Conservation (phyloP, 2,113 vertebrate species). For the Rhinichthys klamathensis region DNA sequence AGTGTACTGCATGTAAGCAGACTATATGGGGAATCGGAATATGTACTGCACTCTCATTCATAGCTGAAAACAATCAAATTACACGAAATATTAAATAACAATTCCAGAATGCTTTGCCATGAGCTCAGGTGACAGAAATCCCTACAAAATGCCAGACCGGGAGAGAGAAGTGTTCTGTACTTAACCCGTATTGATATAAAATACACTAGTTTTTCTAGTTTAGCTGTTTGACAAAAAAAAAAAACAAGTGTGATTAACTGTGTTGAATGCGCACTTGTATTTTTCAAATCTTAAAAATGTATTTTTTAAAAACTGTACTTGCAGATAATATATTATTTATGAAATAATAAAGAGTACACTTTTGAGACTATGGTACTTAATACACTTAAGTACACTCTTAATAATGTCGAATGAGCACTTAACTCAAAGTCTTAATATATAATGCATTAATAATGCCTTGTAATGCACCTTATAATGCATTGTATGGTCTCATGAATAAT, state of each 20-base stretch:
- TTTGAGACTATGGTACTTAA: no score
- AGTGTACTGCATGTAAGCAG: not conserved
- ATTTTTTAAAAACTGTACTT: no score
- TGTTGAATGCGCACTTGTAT: not conserved
- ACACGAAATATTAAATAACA: not conserved
- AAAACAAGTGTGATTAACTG: not conserved
- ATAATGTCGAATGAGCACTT: no score
- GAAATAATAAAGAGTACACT: no score
- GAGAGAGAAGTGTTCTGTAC: not conserved
- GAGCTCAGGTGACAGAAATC: not conserved
- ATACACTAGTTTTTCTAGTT: not conserved
- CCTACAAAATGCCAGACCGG: not conserved
- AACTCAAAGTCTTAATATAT: no score
- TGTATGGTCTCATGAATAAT: no score
- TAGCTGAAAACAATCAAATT: not conserved
- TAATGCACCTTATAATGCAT: no score
- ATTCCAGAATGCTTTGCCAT: conserved; percentile 1
- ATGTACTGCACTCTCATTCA: not conserved
- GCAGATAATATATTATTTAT: no score
- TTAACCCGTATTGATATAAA: not conserved
- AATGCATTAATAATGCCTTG: no score
- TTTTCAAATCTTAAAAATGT: no score
- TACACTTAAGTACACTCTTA: no score
- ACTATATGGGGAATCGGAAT: not conserved
- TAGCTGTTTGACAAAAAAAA: not conserved